Conservation (phyloP, 1,140 invertebrate genomes). For the Bombus sylvicola region DNA sequence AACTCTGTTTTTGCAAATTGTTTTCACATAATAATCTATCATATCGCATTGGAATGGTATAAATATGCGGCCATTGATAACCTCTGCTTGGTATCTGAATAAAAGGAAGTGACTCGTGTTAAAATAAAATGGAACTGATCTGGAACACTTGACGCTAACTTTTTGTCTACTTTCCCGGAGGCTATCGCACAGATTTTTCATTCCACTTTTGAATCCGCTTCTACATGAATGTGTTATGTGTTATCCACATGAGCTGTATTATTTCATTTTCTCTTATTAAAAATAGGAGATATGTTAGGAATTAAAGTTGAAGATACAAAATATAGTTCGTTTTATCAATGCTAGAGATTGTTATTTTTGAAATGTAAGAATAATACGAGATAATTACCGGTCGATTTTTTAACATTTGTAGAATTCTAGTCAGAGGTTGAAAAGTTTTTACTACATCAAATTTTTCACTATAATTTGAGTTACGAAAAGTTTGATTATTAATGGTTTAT, state of each 20-base stretch:
- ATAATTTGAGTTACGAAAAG: not conserved
- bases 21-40: constrained; percentile 9
- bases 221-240: not conserved
- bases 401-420: no score
- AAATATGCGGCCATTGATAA: constrained; percentile 26
- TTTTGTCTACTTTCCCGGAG: not conserved
- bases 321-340: not conserved
- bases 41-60: not conserved
- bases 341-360: not conserved
- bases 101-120: not conserved
- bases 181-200: not conserved
- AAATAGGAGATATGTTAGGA: not conserved
- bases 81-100: not conserved
- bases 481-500: not conserved
- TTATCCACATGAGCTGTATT: no score
- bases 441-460: not conserved
- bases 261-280: not conserved
- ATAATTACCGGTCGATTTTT: not conserved
- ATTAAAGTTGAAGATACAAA: not conserved
- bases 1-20: constrained; percentile 8
- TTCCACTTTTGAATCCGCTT: not conserved
- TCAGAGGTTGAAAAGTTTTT: not conserved
- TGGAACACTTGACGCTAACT: not conserved
- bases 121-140: not conserved
- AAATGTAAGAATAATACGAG: not conserved